These are phyloP conservation scores for Zaprionus inermis DNA, from an alignment of 1,140 invertebrate genomes.

Conservation along the genomic window DNA sequence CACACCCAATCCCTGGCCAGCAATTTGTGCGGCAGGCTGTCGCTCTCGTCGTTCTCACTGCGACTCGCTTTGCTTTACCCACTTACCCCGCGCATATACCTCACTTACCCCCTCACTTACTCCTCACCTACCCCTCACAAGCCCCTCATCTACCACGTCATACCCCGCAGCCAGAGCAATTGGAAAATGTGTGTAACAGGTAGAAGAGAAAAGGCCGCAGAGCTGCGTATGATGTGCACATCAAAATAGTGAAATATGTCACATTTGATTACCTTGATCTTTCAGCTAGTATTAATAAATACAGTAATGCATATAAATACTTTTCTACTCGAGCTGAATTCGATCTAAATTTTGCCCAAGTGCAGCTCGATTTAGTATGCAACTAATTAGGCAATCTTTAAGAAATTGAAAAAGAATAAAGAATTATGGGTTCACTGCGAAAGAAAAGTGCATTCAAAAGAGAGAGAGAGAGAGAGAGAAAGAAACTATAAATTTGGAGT, in stretches of 20 bases:
- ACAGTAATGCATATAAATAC: too few relatives aligned
- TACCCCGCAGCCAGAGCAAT: neutral
- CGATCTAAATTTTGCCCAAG: neutral
- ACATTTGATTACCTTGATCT: too few relatives aligned
- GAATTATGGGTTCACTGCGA: too few relatives aligned
- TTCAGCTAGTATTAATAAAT: too few relatives aligned
- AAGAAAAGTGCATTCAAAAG: too few relatives aligned
- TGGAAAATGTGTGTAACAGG: slow-evolving; percentile 8
- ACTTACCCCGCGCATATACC: neutral
- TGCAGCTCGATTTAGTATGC: neutral
- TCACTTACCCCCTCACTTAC: too few relatives aligned
- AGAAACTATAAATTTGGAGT: neutral
- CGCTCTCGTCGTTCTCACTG: neutral
- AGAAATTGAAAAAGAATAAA: too few relatives aligned
- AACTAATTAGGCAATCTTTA: neutral
- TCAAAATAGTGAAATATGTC: too few relatives aligned
- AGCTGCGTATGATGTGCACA: neutral
- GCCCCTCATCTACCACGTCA: neutral
- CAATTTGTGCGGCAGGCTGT: slow-evolving; percentile 28
- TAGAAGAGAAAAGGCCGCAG: neutral
- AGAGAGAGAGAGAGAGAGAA: neutral
- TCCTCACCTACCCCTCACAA: too few relatives aligned
- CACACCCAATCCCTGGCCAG: neutral
- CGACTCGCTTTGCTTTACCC: neutral
- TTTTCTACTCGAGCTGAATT: neutral